phyloP scores from a whole-genome alignment of 2,888 invertebrate species.

The Emmelina monodactyla region DNA sequence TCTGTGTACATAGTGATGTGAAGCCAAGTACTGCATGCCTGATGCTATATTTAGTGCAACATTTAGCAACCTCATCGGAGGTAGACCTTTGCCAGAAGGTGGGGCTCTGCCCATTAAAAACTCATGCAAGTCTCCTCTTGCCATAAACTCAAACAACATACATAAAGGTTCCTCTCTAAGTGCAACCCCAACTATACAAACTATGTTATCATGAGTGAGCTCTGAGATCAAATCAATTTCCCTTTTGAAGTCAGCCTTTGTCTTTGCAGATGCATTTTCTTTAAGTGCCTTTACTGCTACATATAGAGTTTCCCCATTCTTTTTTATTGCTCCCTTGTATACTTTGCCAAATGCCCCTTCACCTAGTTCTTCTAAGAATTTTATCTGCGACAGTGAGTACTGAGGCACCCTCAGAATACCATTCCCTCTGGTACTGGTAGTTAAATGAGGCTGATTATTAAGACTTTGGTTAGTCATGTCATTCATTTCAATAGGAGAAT shows the following conservation, averaged over 20 bases:
- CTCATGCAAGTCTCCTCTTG: conserved; percentile 95
- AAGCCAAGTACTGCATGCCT: conserved; percentile 87
- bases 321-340: conserved; percentile 90
- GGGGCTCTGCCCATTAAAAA: conserved; percentile 93
- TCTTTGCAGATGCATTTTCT: conserved; percentile 90
- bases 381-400: conserved; percentile 83
- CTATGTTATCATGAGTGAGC: conserved; percentile 93
- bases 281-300: conserved; percentile 95
- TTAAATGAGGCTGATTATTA: conserved; percentile 51
- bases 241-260: conserved; percentile 89
- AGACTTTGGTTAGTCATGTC: conserved; percentile 66
- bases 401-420: conserved; percentile 76
- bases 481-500: conserved; percentile 85
- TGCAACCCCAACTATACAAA: conserved; percentile 92
- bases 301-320: conserved; percentile 72
- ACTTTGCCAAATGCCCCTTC: conserved; percentile 98
- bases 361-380: conserved; percentile 89
- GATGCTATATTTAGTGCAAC: conserved; percentile 87
- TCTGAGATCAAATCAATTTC: conserved; percentile 96
- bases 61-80: conserved; percentile 87
- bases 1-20: conserved; percentile 95
- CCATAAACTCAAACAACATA: conserved; percentile 98
- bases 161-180: conserved; percentile 89
- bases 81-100: conserved; percentile 77
- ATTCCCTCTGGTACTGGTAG: conserved; percentile 56